Evolutionary conservation across 2,888 invertebrate genomes (phyloP).

Genomic region (Hypolimnas misippus): DNA sequence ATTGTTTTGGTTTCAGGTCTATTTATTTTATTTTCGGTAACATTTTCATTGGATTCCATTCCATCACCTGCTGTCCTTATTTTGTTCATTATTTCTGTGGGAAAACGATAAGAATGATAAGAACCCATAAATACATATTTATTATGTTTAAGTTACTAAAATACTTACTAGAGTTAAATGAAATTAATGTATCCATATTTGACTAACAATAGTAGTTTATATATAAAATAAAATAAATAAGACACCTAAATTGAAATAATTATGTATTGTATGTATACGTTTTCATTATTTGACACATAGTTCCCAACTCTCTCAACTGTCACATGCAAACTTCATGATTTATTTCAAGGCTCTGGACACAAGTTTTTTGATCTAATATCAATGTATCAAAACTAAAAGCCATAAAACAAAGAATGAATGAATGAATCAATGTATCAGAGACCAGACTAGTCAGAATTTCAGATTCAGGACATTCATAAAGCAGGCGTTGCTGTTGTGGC

Average conservation of each 20-base stretch:
- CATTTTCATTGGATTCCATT: slow-evolving; percentile 86
- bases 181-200: slow-evolving; percentile 40
- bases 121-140: background rate
- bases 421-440: no score
- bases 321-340: no score
- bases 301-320: background rate
- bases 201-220: background rate
- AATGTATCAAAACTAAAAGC: no score
- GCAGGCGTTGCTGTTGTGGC: no score
- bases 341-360: no score
- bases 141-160: background rate
- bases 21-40: slow-evolving; percentile 52
- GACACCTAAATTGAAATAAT: background rate
- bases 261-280: background rate
- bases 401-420: no score
- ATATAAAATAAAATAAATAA: slow-evolving; percentile 6
- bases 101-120: slow-evolving; percentile 19
- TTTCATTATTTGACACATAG: background rate
- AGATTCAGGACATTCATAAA: no score
- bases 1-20: slow-evolving; percentile 38
- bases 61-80: slow-evolving; percentile 90
- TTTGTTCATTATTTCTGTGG: slow-evolving; percentile 71
- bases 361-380: no score
- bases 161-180: slow-evolving; percentile 38
- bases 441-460: no score